Evolutionary conservation across 1,140 invertebrate species (phyloP).

Genomic region (Magallana ariakensis): DNA sequence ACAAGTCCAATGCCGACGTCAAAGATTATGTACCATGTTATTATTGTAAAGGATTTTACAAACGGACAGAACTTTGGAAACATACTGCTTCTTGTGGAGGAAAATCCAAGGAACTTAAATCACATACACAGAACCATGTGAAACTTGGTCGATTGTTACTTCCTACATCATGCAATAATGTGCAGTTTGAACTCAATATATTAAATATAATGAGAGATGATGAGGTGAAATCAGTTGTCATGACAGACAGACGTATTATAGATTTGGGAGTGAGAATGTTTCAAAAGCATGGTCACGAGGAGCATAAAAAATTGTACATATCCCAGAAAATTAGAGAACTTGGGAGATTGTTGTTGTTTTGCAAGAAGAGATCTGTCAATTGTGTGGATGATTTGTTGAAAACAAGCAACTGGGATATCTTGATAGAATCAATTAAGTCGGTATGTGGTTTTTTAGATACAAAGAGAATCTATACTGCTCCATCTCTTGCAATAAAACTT

Average conservation of each 20-base stretch:
- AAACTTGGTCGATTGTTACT: not conserved
- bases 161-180: not conserved
- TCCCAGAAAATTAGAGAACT: constrained; percentile 26
- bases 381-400: not conserved
- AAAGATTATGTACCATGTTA: constrained; percentile 42
- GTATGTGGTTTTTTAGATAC: not conserved
- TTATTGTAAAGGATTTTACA: not conserved
- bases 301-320: not conserved
- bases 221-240: not conserved
- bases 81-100: not conserved
- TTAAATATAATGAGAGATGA: constrained; percentile 32
- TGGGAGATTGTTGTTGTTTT: not conserved
- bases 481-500: constrained; percentile 35
- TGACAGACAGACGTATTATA: not conserved
- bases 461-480: not conserved
- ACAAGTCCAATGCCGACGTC: not conserved
- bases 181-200: not conserved
- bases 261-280: not conserved
- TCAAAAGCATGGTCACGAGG: not conserved
- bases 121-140: not conserved
- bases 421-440: not conserved
- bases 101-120: not conserved
- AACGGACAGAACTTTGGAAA: constrained; percentile 27
- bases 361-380: not conserved
- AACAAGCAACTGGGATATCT: not conserved